Base-by-base conservation (phyloP, 2,797 vertebrate species). In the Graptemys geographica region DNA sequence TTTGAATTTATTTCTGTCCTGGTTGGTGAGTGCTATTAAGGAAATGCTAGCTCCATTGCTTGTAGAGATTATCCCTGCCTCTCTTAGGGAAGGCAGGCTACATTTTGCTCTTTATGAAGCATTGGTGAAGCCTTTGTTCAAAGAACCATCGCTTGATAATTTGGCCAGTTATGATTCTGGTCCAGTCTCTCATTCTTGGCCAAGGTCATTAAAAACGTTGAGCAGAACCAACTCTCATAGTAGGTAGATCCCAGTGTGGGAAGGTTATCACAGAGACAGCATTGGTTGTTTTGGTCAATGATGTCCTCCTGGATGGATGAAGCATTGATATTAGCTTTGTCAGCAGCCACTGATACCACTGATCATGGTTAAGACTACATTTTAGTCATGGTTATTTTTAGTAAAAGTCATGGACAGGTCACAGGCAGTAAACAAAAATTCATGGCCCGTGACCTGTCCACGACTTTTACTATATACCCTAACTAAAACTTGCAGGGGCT, bases 1-100 rank as follows among this genome's bases (percentile, higher is more conserved):
- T 90, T 95, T 94, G 84, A 81, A 89, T 92, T 84, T 41, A 47
- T 86, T 95, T 89, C 74, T 92, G 94, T 74, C 83, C 80, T 91
- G 93, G 31, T 51, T 94, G 90, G 72, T 92, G 78, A 84, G 84
- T 84, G 53, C 85, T 94, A 82, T 88, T 94, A 93, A 89, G 57
- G 57, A 94, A 94, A 82, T 90, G 16, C 47, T 88, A 84, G 83
- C 28, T 95, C 93, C 79, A 90, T 44, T 5, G 25, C 90, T 85
- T 1, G 2, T 55, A 95, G 62, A 88, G 72, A 78, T 47, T 89
- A 92, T 87, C 62, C 93, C 3, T 21, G 28, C 81, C 72, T 82
- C 47, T 69, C 89, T 91, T 84, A 74, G 51, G 74, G 65, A 52
- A 87, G 86, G 84, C 57, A 37, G 79, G 88, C 91, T 95, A 21